Evolutionary conservation across 35 echinoderm and acorn worm genomes (phyloP).

Genomic region (Ptychodera flava): DNA sequence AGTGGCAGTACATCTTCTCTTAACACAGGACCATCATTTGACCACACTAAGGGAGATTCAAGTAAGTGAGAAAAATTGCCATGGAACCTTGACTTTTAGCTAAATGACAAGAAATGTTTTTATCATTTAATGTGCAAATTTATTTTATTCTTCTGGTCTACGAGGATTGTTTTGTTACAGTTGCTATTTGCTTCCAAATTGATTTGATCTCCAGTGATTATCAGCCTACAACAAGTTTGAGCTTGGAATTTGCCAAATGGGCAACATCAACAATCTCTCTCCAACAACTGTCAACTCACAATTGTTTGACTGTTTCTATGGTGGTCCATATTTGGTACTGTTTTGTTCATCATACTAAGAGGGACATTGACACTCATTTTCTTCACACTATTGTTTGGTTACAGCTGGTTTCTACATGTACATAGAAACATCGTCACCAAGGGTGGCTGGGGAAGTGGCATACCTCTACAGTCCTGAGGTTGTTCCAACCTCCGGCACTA

Average conservation of each 20-base stretch:
- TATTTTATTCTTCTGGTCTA: too few relatives aligned
- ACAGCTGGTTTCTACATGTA: conserved; percentile 7
- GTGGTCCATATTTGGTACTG: neutral
- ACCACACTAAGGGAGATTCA: conserved; percentile 54
- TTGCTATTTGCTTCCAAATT: conserved; percentile 48
- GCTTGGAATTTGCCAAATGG: conserved; percentile 37
- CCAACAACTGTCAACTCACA: neutral
- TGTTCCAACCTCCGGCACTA: neutral
- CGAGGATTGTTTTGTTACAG: too few relatives aligned
- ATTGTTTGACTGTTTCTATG: neutral
- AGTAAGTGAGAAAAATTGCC: neutral
- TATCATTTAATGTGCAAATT: too few relatives aligned
- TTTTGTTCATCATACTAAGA: neutral
- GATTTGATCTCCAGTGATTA: neutral
- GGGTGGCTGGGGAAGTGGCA: neutral
- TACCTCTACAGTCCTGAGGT: neutral
- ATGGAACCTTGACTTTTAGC: too few relatives aligned
- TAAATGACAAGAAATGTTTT: too few relatives aligned
- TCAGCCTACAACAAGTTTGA: neutral
- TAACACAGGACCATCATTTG: conserved; percentile 54
- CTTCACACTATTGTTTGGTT: neutral
- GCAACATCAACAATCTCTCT: neutral
- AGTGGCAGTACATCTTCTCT: conserved; percentile 53
- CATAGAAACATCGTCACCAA: conserved; percentile 12
- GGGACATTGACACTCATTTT: neutral